Conservation (phyloP, 2,797 vertebrate genomes). For the Naso thynnoides region DNA sequence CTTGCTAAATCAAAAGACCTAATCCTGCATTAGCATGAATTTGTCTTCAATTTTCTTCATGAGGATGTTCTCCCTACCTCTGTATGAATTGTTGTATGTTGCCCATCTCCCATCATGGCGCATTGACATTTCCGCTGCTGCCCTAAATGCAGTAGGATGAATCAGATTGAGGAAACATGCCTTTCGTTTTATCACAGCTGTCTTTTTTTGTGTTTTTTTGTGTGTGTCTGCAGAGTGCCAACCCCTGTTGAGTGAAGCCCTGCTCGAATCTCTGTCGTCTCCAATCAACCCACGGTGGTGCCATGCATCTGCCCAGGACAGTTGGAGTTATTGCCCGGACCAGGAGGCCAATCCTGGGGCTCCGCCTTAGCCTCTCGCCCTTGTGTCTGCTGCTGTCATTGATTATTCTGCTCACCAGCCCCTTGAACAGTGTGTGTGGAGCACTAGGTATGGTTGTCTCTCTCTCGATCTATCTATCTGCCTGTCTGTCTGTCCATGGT, state of each 20-base stretch:
- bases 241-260: conserved; percentile 74
- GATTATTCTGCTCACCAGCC: conserved; percentile 71
- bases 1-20: conserved; percentile 69
- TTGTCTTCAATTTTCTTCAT: conserved; percentile 66
- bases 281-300: conserved; percentile 46
- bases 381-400: conserved; percentile 69
- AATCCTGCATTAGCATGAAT: conserved; percentile 77
- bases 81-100: conserved; percentile 43
- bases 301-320: conserved; percentile 74
- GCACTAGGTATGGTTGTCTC: conserved; percentile 73
- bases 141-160: conserved; percentile 38
- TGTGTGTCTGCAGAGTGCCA: conserved; percentile 78
- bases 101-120: not conserved
- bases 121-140: conserved; percentile 45
- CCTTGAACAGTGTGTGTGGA: conserved; percentile 70
- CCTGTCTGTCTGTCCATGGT: too few relatives aligned
- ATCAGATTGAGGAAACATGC: conserved; percentile 42
- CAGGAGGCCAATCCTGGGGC: conserved; percentile 58
- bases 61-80: conserved; percentile 45
- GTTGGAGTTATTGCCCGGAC: conserved; percentile 52
- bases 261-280: conserved; percentile 48
- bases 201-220: conserved; percentile 44
- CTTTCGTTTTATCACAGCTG: conserved; percentile 31
- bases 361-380: conserved; percentile 56
- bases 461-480: conserved; percentile 4